Evolutionary conservation across 2,113 vertebrate species (phyloP).

Genomic region (Poecile atricapillus): DNA sequence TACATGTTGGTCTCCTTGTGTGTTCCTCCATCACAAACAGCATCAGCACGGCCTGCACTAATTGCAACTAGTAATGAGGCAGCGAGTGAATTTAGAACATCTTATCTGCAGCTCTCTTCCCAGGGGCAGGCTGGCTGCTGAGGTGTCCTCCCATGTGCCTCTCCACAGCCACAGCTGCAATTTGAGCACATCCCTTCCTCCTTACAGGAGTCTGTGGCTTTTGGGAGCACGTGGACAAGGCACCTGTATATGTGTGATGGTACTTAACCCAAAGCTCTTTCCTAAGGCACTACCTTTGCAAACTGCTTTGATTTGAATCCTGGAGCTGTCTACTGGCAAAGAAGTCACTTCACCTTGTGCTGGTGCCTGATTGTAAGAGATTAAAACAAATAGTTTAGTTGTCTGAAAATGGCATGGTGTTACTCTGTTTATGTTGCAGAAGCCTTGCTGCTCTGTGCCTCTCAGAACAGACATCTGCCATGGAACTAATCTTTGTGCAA

Average conservation of each 20-base stretch:
- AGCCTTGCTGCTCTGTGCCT: not conserved
- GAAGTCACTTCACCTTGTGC: not conserved
- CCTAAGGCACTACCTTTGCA: not conserved
- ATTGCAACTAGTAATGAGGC: not conserved
- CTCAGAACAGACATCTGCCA: not conserved
- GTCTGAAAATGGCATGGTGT: not conserved
- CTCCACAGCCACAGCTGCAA: not conserved
- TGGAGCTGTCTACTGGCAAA: not conserved
- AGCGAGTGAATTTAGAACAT: not conserved
- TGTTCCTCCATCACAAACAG: not conserved
- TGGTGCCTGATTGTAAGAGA: not conserved
- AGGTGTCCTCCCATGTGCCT: not conserved
- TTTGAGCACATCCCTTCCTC: not conserved
- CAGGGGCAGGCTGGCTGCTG: not conserved
- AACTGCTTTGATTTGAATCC: not conserved
- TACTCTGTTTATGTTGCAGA: not conserved
- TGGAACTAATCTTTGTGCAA: not conserved
- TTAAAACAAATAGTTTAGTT: not conserved
- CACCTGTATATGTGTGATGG: accelerated
- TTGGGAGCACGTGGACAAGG: not conserved
- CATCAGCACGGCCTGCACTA: not conserved
- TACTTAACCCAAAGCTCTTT: not conserved
- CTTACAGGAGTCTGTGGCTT: not conserved
- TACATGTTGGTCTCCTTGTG: not conserved
- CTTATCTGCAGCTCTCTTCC: not conserved